Percentiles rank a stretch among this genome's conserved stretches.
Conservation (phyloP, 2,113 vertebrate species). For the Calidris pygmaea region DNA sequence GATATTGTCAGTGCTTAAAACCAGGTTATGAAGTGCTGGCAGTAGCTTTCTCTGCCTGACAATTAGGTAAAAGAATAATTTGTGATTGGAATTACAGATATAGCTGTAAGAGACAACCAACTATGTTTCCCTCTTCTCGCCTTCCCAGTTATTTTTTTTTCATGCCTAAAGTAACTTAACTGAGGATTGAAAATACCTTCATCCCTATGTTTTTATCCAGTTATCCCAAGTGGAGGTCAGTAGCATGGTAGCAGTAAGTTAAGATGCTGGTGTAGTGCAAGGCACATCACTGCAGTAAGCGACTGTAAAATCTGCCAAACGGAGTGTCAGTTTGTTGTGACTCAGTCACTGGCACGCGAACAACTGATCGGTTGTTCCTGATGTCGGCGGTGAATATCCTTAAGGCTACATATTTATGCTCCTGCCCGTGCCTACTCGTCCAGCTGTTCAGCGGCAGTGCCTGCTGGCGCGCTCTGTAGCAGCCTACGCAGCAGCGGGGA, state of each 20-base stretch:
- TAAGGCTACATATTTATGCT: background rate
- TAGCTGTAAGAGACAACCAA: background rate
- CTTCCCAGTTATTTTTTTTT: background rate
- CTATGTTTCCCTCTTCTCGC: background rate
- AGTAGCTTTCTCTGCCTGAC: background rate
- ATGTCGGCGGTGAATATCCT: background rate
- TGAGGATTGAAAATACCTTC: background rate
- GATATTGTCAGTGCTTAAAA: background rate
- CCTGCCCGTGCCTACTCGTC: rapidly evolving
- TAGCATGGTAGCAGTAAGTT: background rate
- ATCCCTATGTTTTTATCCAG: too few species aligned
- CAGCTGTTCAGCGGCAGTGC: background rate
- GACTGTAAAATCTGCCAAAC: background rate
- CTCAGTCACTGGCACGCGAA: rapidly evolving
- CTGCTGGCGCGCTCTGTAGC: background rate
- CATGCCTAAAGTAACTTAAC: background rate
- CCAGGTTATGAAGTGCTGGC: background rate
- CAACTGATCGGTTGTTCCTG: rapidly evolving
- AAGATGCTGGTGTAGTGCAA: background rate
- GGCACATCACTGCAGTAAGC: background rate
- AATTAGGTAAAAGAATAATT: background rate
- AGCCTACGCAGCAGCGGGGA: background rate
- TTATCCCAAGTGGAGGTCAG: background rate
- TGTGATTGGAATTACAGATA: background rate
- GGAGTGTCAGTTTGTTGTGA: background rate